These are phyloP conservation scores for Peromyscus maniculatus DNA, from an alignment of 2,113 vertebrate species.

Conservation along the genomic window DNA sequence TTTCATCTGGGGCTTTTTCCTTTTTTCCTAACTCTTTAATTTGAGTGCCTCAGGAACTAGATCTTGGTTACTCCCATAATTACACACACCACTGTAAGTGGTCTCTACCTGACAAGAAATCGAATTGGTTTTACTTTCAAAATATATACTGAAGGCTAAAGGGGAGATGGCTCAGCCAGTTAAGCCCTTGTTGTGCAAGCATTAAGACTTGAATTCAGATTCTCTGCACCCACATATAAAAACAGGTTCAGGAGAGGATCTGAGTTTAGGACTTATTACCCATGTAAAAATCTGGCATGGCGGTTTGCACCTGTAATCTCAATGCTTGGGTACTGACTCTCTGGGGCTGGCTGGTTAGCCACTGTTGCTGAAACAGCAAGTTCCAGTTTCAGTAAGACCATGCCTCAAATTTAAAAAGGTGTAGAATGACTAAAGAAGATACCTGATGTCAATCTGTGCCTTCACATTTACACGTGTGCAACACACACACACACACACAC, in stretches of 20 bases:
- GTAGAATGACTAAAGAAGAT: not conserved
- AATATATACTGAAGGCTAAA: not conserved
- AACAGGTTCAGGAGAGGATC: not conserved
- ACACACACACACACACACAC: too few species aligned
- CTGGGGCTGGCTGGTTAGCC: not conserved
- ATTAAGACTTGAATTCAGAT: not conserved
- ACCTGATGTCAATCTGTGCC: not conserved
- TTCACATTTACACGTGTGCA: not conserved
- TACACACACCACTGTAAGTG: not conserved
- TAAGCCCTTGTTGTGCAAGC: not conserved
- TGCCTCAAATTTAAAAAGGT: not conserved
- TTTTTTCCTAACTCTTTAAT: not conserved
- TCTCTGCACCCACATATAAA: not conserved
- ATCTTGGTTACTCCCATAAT: not conserved
- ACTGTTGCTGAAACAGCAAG: not conserved
- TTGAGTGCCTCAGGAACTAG: not conserved
- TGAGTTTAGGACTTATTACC: not conserved
- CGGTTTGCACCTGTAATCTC: not conserved
- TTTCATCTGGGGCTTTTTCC: not conserved
- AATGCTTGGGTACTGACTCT: not conserved
- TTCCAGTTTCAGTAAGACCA: not conserved
- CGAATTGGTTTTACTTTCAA: constrained; percentile 21
- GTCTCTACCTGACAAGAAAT: constrained; percentile 8
- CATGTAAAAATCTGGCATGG: not conserved
- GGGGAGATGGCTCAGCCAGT: not conserved